These are phyloP conservation scores for Aplidium turbinatum DNA, from an alignment of 23 tunicate species.

Conservation along the genomic window DNA sequence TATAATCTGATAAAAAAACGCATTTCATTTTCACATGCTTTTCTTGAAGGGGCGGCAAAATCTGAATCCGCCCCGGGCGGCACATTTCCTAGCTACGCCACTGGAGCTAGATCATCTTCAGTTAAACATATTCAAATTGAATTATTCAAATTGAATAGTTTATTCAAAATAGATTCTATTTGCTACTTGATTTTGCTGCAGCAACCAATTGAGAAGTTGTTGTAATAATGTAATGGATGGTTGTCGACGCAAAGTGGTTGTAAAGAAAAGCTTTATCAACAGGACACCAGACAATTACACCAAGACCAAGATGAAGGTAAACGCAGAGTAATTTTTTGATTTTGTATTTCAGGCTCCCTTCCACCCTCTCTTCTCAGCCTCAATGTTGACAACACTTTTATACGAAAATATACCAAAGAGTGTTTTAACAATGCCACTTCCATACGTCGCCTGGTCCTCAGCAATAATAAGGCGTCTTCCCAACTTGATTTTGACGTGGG, in stretches of 20 bases:
- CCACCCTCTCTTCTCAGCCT: conserved; percentile 8
- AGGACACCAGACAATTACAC: not conserved
- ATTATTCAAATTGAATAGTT: too few relatives aligned
- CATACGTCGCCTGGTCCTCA: conserved; percentile 18
- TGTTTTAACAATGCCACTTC: not conserved
- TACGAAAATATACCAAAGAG: not conserved
- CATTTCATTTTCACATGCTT: too few relatives aligned
- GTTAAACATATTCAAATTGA: too few relatives aligned
- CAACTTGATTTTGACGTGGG: conserved; percentile 36
- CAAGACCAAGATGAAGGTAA: not conserved
- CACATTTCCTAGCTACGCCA: too few relatives aligned
- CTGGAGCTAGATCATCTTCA: too few relatives aligned
- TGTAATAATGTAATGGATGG: not conserved
- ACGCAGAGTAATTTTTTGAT: not conserved
- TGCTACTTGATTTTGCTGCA: too few relatives aligned
- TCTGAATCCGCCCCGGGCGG: too few relatives aligned
- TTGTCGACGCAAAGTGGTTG: not conserved
- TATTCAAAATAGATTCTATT: too few relatives aligned
- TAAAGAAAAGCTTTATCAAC: not conserved
- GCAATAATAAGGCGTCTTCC: conserved; percentile 49
- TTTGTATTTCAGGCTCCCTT: conserved; percentile 1
- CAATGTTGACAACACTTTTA: conserved; percentile 19
- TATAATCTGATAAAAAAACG: too few relatives aligned
- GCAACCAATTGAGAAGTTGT: too few relatives aligned
- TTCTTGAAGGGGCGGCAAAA: too few relatives aligned